phyloP scores from a whole-genome alignment of 2,113 vertebrate genomes.

The Montifringilla adamsi region DNA sequence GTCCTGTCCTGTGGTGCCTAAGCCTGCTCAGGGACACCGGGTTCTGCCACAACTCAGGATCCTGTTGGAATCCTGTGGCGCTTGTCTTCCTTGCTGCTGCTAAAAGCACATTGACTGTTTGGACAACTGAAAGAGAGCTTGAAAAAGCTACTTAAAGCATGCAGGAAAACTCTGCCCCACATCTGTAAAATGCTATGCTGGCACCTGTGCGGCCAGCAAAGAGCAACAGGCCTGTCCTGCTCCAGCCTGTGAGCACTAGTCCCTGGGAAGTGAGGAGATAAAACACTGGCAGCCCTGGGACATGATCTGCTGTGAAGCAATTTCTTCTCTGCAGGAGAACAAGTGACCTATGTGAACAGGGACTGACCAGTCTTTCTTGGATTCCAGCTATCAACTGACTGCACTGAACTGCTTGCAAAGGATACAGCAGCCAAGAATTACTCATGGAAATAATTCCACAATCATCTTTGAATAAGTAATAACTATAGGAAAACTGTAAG shows the following conservation, averaged over 20 bases:
- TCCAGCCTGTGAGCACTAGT: neutral
- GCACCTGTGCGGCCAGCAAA: neutral
- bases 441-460: slow-evolving; percentile 53
- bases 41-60: neutral
- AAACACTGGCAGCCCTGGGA: neutral
- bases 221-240: neutral
- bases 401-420: neutral
- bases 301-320: neutral
- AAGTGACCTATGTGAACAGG: neutral
- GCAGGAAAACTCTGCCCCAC: neutral
- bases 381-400: slow-evolving; percentile 25
- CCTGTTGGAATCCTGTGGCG: neutral
- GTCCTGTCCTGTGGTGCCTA: neutral
- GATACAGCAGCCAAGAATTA: neutral
- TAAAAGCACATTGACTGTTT: neutral
- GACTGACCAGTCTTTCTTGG: neutral
- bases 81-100: neutral
- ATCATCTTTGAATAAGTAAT: slow-evolving; percentile 37
- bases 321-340: neutral
- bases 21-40: neutral
- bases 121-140: neutral
- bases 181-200: neutral
- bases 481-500: slow-evolving; percentile 35
- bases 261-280: neutral
- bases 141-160: neutral